phyloP scores from a whole-genome alignment of 53 echinoderm and acorn worm species.

The Antedon mediterranea region DNA sequence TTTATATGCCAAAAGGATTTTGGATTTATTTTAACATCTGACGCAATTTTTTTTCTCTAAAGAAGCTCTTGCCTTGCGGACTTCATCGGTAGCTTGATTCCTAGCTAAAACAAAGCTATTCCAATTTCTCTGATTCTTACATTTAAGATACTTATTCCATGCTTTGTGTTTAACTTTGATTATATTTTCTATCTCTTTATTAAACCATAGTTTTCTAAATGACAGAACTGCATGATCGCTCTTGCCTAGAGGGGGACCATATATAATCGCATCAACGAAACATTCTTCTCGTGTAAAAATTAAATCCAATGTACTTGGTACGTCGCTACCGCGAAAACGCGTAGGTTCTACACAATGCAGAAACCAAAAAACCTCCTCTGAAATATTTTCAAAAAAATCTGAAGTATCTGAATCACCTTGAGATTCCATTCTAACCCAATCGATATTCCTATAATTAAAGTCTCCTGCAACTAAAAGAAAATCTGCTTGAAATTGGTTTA shows the following conservation, averaged over 20 bases:
- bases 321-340: not conserved
- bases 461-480: not conserved
- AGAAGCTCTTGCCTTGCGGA: not conserved
- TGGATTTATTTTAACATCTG: not conserved
- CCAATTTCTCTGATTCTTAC: not conserved
- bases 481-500: not conserved
- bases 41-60: not conserved
- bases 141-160: constrained; percentile 10
- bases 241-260: not conserved
- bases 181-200: not conserved
- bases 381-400: not conserved
- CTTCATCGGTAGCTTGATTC: constrained; percentile 3
- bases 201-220: not conserved
- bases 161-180: constrained; percentile 4
- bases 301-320: not conserved
- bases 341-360: not conserved
- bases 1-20: constrained; percentile 3
- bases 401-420: not conserved
- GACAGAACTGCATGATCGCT: not conserved
- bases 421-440: not conserved
- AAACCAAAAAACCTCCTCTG: not conserved
- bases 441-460: not conserved
- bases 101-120: not conserved
- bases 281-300: not conserved
- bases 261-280: not conserved